Conservation (phyloP, 1,140 invertebrate species). For the Hypothenemus hampei region DNA sequence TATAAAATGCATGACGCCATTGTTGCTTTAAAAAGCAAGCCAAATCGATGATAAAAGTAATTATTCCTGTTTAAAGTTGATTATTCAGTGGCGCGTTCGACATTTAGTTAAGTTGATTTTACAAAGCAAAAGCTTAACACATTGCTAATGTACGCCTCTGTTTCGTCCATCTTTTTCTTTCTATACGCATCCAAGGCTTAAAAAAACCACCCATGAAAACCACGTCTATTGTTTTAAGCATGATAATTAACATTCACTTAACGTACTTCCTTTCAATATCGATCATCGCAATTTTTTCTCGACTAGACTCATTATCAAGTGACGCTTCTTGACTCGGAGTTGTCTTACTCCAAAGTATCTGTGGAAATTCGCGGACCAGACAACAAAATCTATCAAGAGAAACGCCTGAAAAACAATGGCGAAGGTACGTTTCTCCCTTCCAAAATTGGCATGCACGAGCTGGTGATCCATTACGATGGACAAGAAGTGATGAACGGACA, state of each 20-base stretch:
- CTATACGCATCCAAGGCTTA: constrained; percentile 6
- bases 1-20: too few species aligned
- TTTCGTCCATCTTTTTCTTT: not conserved
- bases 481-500: constrained; percentile 54
- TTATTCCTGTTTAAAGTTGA: too few species aligned
- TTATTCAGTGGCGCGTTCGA: too few species aligned
- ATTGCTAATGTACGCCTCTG: not conserved
- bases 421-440: constrained; percentile 81
- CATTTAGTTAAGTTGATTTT: too few species aligned
- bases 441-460: constrained; percentile 89
- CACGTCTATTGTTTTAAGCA: constrained; percentile 14
- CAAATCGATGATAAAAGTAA: too few species aligned
- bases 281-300: constrained; percentile 29
- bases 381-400: constrained; percentile 63
- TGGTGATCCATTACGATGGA: constrained; percentile 59
- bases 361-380: constrained; percentile 62
- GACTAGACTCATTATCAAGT: constrained; percentile 82
- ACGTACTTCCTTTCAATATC: constrained; percentile 24
- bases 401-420: constrained; percentile 59
- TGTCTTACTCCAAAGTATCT: constrained; percentile 71
- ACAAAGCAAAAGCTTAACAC: too few species aligned
- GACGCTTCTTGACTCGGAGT: constrained; percentile 70
- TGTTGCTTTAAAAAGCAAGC: too few species aligned
- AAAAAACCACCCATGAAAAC: constrained; percentile 9
- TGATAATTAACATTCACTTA: constrained; percentile 19